Conservation (phyloP, 2,113 vertebrate genomes). For the Mungos mungo region DNA sequence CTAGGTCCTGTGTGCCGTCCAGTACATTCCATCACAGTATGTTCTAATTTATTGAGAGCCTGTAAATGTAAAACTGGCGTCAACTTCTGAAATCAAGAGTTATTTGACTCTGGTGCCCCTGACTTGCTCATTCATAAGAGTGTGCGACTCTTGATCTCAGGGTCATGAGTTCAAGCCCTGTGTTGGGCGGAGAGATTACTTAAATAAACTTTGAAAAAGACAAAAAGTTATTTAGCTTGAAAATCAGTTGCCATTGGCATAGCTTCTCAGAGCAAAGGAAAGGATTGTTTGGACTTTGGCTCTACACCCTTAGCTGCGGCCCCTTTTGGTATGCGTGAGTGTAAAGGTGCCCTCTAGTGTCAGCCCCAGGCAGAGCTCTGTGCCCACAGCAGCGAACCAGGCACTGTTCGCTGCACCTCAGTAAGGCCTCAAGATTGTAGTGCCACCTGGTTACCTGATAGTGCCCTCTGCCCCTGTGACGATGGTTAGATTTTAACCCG, state of each 20-base stretch:
- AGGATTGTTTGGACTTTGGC: slow-evolving; percentile 7
- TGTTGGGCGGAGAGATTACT: background rate
- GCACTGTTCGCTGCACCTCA: background rate
- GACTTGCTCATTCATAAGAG: background rate
- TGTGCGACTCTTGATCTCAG: background rate
- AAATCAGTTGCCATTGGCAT: background rate
- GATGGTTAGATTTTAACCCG: background rate
- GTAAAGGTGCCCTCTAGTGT: background rate
- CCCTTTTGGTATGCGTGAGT: background rate
- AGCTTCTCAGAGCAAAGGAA: background rate
- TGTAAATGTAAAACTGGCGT: background rate
- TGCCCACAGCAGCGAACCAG: background rate
- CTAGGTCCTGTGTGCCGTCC: background rate
- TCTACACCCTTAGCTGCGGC: background rate
- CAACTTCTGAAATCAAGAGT: background rate
- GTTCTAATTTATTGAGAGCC: slow-evolving; percentile 18
- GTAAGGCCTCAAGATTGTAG: background rate
- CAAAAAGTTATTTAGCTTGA: background rate
- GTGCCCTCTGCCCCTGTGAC: background rate
- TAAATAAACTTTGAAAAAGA: background rate
- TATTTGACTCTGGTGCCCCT: background rate
- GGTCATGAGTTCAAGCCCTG: background rate
- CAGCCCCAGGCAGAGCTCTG: background rate
- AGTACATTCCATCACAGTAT: background rate
- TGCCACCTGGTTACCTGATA: background rate